Evolutionary conservation across 2,113 vertebrate genomes (phyloP), one percentile per base, ranked within the genome.

Genomic region (Pelobates fuscus): DNA sequence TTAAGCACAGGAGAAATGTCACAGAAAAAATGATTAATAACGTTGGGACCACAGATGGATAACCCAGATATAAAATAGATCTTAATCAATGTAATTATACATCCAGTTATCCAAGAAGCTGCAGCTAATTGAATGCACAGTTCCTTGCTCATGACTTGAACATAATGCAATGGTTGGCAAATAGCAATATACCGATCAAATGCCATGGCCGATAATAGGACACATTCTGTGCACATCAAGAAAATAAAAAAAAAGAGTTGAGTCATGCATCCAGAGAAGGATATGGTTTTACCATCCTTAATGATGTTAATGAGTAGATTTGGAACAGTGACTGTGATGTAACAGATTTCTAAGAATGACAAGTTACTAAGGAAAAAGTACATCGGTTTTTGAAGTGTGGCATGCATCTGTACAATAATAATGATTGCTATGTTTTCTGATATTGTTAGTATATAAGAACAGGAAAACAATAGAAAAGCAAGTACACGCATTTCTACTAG

Each of bases 321-420:
- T 58, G 87, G 86, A 25, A 83, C 66, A 0, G 80, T 87, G 59
- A 85, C 82, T 0, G 86, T 84, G 32, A 87, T 12, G 0, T 84
- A 83, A 78, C 86, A 81, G 2, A 83, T 78, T 65, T 86, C 86
- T 23, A 89, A 80, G 70, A 86, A 85, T 59, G 87, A 84, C 49
- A 87, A 78, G 60, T 83, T 80, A 64, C 81, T 68, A 20, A 86
- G 77, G 57, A 87, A 82, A 60, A 85, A 8, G 58, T 82, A 84
- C 78, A 84, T 81, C 4, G 78, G 78, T 12, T 72, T 79, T 3
- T 78, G 80, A 43, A 81, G 67, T 18, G 0, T 44, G 68, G 62
- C 5, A 30, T 83, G 67, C 20, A 62, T 72, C 46, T 62, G 27
- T 62, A 84, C 70, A 5, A 63, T 72, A 11, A 44, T n/a, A 23